These are phyloP conservation scores for Chironomus striatipennis DNA, from an alignment of 1,140 invertebrate species.

Conservation along the genomic window DNA sequence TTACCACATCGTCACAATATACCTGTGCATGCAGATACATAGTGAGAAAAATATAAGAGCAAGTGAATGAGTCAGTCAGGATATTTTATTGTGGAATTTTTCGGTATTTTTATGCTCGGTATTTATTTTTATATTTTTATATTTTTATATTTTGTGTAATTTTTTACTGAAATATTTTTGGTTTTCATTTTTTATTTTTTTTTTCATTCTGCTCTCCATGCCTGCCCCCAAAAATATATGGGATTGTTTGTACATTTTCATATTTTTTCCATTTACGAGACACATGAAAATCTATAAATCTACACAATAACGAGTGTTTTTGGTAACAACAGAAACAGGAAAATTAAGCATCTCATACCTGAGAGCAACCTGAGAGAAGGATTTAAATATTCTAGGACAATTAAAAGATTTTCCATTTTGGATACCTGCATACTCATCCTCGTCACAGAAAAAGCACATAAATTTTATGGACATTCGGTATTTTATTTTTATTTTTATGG, in stretches of 20 bases:
- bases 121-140: constrained; percentile 9
- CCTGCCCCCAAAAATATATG: no score
- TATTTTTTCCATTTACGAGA: neutral
- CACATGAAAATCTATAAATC: no score
- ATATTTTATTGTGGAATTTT: constrained; percentile 24
- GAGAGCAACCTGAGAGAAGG: no score
- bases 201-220: neutral
- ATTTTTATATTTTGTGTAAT: constrained; percentile 9
- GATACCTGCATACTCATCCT: no score
- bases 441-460: no score
- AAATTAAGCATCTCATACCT: neutral
- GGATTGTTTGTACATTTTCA: neutral
- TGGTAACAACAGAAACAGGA: no score
- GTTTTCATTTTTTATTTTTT: neutral
- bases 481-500: neutral
- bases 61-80: neutral
- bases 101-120: neutral
- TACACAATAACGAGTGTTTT: no score
- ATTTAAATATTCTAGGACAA: no score
- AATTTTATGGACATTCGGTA: no score
- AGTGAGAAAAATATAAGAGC: neutral
- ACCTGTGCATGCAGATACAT: neutral
- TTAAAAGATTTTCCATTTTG: no score
- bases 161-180: constrained; percentile 15
- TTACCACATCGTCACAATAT: neutral